Evolutionary conservation across 2,113 vertebrate species (phyloP).

Genomic region (Pachyramphus minor): DNA sequence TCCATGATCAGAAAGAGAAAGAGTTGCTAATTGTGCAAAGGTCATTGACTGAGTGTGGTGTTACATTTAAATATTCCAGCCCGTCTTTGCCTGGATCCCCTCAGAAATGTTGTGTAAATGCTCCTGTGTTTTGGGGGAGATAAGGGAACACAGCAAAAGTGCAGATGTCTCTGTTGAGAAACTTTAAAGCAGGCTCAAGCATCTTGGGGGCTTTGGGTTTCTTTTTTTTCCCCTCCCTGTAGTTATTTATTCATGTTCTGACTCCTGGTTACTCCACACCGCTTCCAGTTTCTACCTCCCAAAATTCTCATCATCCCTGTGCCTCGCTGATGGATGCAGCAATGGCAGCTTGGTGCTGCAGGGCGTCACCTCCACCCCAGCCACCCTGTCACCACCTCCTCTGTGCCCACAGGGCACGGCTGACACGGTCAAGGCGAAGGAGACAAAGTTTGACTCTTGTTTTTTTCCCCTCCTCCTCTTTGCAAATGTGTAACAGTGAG

Average conservation of each 20-base stretch:
- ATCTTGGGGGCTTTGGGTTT: neutral
- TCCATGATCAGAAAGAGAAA: neutral
- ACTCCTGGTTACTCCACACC: neutral
- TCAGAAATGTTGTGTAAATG: neutral
- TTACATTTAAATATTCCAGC: slow-evolving; percentile 8
- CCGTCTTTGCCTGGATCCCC: neutral
- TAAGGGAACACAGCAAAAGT: neutral
- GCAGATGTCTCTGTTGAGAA: neutral
- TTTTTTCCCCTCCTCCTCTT: neutral
- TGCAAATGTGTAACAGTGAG: slow-evolving; percentile 4
- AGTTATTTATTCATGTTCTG: neutral
- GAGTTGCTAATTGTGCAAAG: slow-evolving; percentile 47
- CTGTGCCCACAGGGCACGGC: neutral
- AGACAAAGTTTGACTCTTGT: slow-evolving; percentile 4
- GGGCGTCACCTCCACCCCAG: neutral
- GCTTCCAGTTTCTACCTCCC: neutral
- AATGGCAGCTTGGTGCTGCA: neutral
- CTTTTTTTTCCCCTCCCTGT: fast-evolving
- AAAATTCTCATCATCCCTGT: fast-evolving
- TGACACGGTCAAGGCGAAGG: neutral
- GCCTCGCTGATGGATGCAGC: neutral
- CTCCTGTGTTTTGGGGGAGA: neutral
- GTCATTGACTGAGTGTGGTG: neutral
- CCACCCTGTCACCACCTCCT: neutral
- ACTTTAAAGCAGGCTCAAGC: neutral